Conservation (phyloP, 2,797 vertebrate genomes). For the Galago senegalensis region DNA sequence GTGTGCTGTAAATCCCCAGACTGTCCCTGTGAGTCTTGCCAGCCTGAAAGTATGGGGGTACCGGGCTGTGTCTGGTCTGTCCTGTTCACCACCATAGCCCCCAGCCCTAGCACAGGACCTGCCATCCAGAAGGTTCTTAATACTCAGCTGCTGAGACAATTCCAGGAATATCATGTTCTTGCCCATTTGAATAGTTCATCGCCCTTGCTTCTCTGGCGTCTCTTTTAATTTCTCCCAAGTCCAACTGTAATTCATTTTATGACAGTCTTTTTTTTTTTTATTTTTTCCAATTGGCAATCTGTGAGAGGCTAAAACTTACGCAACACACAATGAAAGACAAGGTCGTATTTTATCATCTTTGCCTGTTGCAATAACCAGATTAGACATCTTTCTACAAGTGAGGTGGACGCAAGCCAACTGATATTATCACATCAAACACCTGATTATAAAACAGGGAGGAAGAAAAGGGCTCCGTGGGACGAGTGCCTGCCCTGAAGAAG, state of each 20-base stretch:
- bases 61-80: rapidly evolving
- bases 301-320: slow-evolving; percentile 78
- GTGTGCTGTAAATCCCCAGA: not conserved
- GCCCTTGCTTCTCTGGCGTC: slow-evolving; percentile 61
- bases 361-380: slow-evolving; percentile 74
- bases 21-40: not conserved
- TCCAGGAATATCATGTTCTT: slow-evolving; percentile 5
- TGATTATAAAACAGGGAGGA: not conserved
- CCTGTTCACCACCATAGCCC: rapidly evolving
- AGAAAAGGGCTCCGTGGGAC: not conserved
- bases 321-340: slow-evolving; percentile 76
- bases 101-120: not conserved
- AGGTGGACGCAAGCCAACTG: slow-evolving; percentile 57
- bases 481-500: not conserved
- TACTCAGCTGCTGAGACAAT: not conserved
- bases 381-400: slow-evolving; percentile 77
- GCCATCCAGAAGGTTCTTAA: not conserved
- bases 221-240: slow-evolving; percentile 71
- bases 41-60: not conserved
- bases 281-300: slow-evolving; percentile 68
- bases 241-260: slow-evolving; percentile 78
- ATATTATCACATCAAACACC: slow-evolving; percentile 66
- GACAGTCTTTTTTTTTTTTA: slow-evolving; percentile 59
- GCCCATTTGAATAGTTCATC: slow-evolving; percentile 31
- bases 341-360: slow-evolving; percentile 77